Evolutionary conservation across 2,888 invertebrate genomes (phyloP), one percentile per base, ranked within the genome.

Genomic region (Therioaphis trifolii): DNA sequence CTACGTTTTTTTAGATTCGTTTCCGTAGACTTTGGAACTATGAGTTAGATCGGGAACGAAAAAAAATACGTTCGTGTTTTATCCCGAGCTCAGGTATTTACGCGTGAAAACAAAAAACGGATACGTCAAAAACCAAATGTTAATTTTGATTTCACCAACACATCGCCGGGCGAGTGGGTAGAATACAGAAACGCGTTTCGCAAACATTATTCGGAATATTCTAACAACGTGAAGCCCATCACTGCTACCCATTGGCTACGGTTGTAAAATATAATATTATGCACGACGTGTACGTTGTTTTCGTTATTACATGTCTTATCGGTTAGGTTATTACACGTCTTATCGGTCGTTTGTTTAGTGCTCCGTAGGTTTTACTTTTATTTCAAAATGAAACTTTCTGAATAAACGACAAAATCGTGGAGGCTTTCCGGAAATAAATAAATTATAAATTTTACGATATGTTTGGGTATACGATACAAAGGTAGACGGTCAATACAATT

Each of bases 181-280:
- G 71, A 71, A 71, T 68, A 27, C 2, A 72, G 11, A 72, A 52
- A 35, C 52, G 35, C 2, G 29, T 52, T 72, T 72, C 35, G 5
- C 29, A 49, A 29, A 35, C 35, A 29, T 9, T 0, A 21, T 72
- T 7, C 15, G 24, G 35, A 35, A 72, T 72, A 52, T 52, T 55
- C 35, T 52, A 35, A 52, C 14, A 52, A 72, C n/a, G 11, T 5
- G 35, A 72, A 72, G 15, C 35, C 52, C 5, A n/a, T 5, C 29
- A 27, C 24, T 27, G 15, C 27, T 27, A 14, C n/a, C n/a, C n/a
- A n/a, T n/a, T n/a, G n/a, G n/a, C n/a, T 14, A 29, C 29, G 7
- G 18, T 29, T 15, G 18, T 35, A 29, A 63, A 18, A 35, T 63
- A 63, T 63, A n/a, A n/a, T n/a, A n/a, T n/a, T n/a, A n/a, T n/a